phyloP scores from a whole-genome alignment of 2,797 vertebrate genomes.

The Neosilurus mollespiculum region DNA sequence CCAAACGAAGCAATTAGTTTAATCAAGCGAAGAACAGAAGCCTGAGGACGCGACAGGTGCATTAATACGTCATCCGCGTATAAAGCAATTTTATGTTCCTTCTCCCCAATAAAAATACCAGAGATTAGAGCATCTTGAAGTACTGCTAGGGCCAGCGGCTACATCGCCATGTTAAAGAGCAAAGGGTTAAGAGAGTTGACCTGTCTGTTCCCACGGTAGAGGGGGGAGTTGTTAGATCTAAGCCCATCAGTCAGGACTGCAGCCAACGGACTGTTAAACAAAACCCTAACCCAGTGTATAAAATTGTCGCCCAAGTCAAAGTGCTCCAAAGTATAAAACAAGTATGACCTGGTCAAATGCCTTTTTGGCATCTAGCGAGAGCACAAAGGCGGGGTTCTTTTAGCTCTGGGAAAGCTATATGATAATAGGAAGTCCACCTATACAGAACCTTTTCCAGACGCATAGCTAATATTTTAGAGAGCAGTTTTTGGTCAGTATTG shows the following conservation, averaged over 20 bases:
- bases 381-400: background rate
- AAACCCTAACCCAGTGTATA: background rate
- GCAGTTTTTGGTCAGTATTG: too few species aligned
- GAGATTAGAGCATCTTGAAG: background rate
- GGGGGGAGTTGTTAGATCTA: background rate
- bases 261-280: background rate
- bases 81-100: background rate
- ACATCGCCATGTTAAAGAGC: background rate
- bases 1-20: too few species aligned
- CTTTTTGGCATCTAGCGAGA: background rate
- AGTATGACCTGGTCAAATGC: too few species aligned
- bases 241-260: background rate
- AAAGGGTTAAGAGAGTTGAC: background rate
- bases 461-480: background rate
- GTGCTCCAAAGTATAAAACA: too few species aligned
- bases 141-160: background rate
- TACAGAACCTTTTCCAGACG: background rate
- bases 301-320: background rate
- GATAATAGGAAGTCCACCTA: background rate
- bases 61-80: background rate
- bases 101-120: background rate
- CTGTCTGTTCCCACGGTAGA: background rate
- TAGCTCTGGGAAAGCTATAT: background rate
- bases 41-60: background rate
- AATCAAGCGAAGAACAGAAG: background rate